Percentiles rank a stretch among this genome's conserved stretches.
phyloP scores from a whole-genome alignment of 2,797 vertebrate species.

The Aphelocoma californica region DNA sequence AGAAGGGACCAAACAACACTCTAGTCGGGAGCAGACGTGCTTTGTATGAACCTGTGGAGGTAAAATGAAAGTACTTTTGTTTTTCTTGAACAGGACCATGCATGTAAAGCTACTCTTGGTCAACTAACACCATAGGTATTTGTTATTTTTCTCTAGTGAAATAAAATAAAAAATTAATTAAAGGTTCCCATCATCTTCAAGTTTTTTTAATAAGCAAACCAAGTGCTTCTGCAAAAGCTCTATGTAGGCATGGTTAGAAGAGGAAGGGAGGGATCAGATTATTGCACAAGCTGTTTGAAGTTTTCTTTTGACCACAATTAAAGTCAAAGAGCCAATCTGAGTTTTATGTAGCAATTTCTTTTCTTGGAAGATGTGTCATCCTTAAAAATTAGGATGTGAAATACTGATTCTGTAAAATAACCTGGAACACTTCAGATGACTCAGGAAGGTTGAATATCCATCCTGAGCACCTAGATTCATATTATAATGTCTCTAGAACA shows the following conservation, averaged over 20 bases:
- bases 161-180: slow-evolving; percentile 37
- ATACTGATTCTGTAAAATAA: not conserved
- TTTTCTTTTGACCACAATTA: slow-evolving; percentile 10
- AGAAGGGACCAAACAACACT: not conserved
- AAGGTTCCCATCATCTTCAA: not conserved
- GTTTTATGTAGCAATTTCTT: not conserved
- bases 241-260: not conserved
- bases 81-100: not conserved
- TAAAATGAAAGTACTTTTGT: not conserved
- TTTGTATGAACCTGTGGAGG: not conserved
- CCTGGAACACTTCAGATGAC: not conserved
- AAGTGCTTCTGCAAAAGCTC: not conserved
- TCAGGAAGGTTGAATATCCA: not conserved
- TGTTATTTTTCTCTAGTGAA: slow-evolving; percentile 19
- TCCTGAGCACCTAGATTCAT: not conserved
- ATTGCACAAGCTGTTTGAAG: not conserved
- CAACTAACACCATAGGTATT: not conserved
- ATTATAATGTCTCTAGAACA: not conserved
- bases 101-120: not conserved
- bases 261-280: not conserved
- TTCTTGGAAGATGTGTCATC: not conserved
- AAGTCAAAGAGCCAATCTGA: not conserved
- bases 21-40: not conserved
- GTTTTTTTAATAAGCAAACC: not conserved
- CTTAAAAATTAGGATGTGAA: not conserved